Base-by-base conservation (phyloP, 2,888 invertebrate species). In the Sarcophaga carnaria region DNA sequence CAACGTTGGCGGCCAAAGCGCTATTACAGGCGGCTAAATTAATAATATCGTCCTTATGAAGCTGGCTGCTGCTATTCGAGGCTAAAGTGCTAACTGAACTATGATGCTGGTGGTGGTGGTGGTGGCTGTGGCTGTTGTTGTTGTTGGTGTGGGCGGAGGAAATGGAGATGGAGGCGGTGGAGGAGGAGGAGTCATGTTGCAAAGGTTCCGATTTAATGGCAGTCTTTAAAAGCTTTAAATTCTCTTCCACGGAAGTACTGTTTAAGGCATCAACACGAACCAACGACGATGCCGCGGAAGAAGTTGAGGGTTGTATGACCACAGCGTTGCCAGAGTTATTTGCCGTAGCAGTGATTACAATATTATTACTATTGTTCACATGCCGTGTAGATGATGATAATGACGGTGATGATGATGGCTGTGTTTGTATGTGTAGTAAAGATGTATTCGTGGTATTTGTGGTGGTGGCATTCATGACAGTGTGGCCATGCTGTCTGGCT, bases 121-220 rank as follows among this genome's bases (percentile, higher is more conserved):
- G 45, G 22, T 22, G 22, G 22, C 22, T 22, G 22, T 22, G 22
- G 22, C 22, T 22, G n/a, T 87, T 37, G 37, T 37, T 37, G 8
- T 37, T 37, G 69, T 25, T 88, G 70, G 5, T 88, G 67, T 54
- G 37, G 37, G 37, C 37, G 37, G 37, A 37, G 8, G 54, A 54
- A 54, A 54, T 54, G 54, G 54, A 14, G 14, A 54, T 54, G 54
- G 54, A 54, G 17, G 85, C 11, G 83, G 69, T 60, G 78, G 75
- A 37, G 79, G 75, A 37, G 79, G 92, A 89, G 84, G 91, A 90
- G 89, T 92, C 93, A 89, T 92, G 67, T 49, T 66, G 92, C 89
- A 92, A 91, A 83, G 93, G 93, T 90, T 93, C 94, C 78, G 92
- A 89, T 92, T 93, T 94, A 89, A 93, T 93, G 90, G 92, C 91